Conservation (phyloP, 2,888 invertebrate genomes). For the Drepanosiphum platanoidis region DNA sequence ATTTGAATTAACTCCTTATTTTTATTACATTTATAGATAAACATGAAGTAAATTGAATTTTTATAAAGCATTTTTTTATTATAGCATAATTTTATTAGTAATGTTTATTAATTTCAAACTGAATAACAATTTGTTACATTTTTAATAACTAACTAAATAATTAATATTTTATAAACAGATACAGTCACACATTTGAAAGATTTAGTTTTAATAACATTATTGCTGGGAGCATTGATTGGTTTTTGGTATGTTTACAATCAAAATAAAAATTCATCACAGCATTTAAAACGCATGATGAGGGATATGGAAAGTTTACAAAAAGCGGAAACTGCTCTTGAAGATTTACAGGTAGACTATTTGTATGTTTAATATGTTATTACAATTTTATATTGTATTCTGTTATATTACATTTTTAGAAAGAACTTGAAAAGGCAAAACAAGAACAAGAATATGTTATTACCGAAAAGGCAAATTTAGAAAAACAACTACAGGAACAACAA, state of each 20-base stretch:
- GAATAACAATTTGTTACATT: not conserved
- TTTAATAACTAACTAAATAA: not conserved
- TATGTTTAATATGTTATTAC: not conserved
- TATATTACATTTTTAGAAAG: conserved; percentile 67
- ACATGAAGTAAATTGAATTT: too few relatives aligned
- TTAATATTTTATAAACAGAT: conserved; percentile 69
- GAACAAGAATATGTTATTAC: conserved; percentile 85
- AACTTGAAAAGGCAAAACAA: conserved; percentile 83
- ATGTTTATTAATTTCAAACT: not conserved
- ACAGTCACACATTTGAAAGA: conserved; percentile 88
- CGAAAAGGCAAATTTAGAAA: conserved; percentile 84
- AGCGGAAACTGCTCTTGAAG: conserved; percentile 87
- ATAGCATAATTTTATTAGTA: not conserved
- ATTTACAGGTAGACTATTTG: conserved; percentile 78
- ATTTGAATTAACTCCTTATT: not conserved
- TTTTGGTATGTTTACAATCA: conserved; percentile 93
- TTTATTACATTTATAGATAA: not conserved
- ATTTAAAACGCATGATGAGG: conserved; percentile 90
- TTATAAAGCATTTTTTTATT: not conserved
- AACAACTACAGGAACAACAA: conserved; percentile 81
- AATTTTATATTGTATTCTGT: not conserved
- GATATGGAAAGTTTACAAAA: conserved; percentile 92
- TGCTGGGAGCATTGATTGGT: conserved; percentile 86
- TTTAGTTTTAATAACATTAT: conserved; percentile 82
- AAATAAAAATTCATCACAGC: conserved; percentile 85